Percentiles rank a stretch among this genome's conserved stretches.
Conservation (phyloP, 2,797 vertebrate species). For the Adrianichthys oophorus region DNA sequence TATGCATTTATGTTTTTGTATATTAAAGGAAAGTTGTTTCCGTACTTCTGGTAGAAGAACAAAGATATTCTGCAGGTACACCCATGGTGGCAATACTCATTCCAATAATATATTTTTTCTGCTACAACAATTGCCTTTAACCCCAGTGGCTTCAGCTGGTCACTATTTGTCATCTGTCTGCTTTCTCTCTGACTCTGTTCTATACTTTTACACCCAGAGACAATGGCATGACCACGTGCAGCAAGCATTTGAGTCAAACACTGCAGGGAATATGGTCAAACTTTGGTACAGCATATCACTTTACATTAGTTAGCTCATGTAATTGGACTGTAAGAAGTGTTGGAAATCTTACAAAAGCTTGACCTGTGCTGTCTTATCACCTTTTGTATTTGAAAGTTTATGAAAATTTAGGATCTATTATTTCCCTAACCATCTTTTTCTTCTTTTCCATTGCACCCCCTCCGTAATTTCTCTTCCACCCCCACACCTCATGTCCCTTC, state of each 20-base stretch:
- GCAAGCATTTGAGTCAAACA: slow-evolving; percentile 35
- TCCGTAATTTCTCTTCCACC: slow-evolving; percentile 57
- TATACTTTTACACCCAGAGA: slow-evolving; percentile 47
- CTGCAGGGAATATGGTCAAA: slow-evolving; percentile 4
- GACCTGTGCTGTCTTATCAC: no score
- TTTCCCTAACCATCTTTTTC: slow-evolving; percentile 27
- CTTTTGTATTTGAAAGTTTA: no score
- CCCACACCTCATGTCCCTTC: slow-evolving; percentile 53
- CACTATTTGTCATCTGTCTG: slow-evolving; percentile 74
- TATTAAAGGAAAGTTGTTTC: slow-evolving; percentile 65
- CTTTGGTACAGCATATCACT: neutral
- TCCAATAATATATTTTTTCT: slow-evolving; percentile 82
- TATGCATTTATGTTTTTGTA: slow-evolving; percentile 7
- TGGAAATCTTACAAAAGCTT: no score
- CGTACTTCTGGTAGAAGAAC: slow-evolving; percentile 53
- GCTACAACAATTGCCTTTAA: slow-evolving; percentile 82
- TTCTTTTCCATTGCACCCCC: slow-evolving; percentile 26
- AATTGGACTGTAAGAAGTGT: slow-evolving; percentile 2
- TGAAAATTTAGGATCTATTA: neutral
- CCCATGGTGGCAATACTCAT: slow-evolving; percentile 76
- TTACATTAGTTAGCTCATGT: neutral
- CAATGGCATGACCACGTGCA: slow-evolving; percentile 35
- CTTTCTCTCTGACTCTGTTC: slow-evolving; percentile 52
- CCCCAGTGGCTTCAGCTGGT: slow-evolving; percentile 76
- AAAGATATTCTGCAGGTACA: slow-evolving; percentile 74